phyloP scores from a whole-genome alignment of 2,888 invertebrate genomes.

The Himalopsyche tibetana region DNA sequence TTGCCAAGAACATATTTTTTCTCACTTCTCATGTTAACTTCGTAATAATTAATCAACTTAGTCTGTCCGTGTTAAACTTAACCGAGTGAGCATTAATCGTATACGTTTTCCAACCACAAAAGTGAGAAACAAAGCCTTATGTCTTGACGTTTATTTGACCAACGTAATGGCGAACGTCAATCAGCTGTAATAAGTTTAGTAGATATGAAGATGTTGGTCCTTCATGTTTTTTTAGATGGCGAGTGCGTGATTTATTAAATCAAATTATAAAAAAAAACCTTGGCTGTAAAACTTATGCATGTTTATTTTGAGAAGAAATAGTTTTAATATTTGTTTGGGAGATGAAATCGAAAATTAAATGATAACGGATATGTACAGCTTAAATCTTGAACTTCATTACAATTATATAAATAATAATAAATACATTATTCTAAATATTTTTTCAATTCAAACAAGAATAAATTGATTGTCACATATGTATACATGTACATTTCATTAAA shows the following conservation, averaged over 20 bases:
- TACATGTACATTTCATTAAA: no score
- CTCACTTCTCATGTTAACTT: neutral
- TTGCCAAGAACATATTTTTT: no score
- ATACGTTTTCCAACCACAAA: neutral
- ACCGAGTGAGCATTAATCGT: neutral
- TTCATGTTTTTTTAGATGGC: neutral
- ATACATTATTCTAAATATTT: no score
- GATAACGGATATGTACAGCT: no score
- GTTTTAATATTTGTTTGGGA: no score
- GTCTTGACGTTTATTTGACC: slow-evolving; percentile 15
- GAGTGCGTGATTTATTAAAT: neutral
- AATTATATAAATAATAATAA: no score
- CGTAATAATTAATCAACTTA: neutral
- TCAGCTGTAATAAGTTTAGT: neutral
- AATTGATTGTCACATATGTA: no score
- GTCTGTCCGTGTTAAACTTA: neutral
- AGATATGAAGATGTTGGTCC: neutral
- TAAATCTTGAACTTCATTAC: no score
- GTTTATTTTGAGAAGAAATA: no score
- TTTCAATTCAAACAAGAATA: no score
- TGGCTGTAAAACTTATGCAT: neutral
- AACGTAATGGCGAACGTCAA: slow-evolving; percentile 13
- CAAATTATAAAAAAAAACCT: neutral
- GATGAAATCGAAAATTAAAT: no score
- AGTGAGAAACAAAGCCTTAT: neutral